Evolutionary conservation across 1,140 invertebrate genomes (phyloP).

Genomic region (Atopsyche davidsoni): DNA sequence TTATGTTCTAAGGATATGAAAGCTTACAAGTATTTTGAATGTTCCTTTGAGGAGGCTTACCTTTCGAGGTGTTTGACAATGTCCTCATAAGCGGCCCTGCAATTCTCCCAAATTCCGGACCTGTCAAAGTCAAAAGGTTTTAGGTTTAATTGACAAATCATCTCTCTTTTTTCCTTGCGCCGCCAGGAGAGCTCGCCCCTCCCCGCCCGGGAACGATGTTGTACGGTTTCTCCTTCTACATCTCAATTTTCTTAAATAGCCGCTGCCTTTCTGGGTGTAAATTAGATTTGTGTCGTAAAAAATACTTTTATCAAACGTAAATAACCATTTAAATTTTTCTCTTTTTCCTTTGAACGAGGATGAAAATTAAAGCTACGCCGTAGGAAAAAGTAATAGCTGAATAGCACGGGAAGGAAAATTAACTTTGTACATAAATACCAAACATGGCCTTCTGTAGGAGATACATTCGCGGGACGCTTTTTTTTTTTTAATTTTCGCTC

Average conservation of each 20-base stretch:
- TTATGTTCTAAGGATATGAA: too few species aligned
- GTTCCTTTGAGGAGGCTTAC: slow-evolving; percentile 49
- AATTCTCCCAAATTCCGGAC: slow-evolving; percentile 90
- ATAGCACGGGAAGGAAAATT: slow-evolving; percentile 19
- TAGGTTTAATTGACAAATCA: slow-evolving; percentile 31
- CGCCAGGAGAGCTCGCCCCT: slow-evolving; percentile 11
- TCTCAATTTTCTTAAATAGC: slow-evolving; percentile 31
- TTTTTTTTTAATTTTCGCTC: too few species aligned
- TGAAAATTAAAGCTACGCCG: slow-evolving; percentile 29
- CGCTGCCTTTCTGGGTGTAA: slow-evolving; percentile 29
- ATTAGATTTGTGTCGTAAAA: slow-evolving; percentile 30
- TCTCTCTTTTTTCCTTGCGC: slow-evolving; percentile 15
- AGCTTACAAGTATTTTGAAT: too few species aligned
- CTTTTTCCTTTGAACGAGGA: slow-evolving; percentile 24
- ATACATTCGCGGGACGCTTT: too few species aligned
- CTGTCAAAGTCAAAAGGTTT: slow-evolving; percentile 51
- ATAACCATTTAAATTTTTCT: slow-evolving; percentile 31
- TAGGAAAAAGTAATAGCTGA: slow-evolving; percentile 10
- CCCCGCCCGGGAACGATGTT: slow-evolving; percentile 9
- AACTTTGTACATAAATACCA: slow-evolving; percentile 26
- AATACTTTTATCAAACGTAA: slow-evolving; percentile 32
- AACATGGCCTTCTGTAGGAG: too few species aligned
- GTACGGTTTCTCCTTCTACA: slow-evolving; percentile 27
- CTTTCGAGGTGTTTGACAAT: slow-evolving; percentile 89
- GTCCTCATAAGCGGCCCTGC: slow-evolving; percentile 86